These are phyloP conservation scores for Argentina silus DNA, from an alignment of 2,797 vertebrate species.

Conservation along the genomic window DNA sequence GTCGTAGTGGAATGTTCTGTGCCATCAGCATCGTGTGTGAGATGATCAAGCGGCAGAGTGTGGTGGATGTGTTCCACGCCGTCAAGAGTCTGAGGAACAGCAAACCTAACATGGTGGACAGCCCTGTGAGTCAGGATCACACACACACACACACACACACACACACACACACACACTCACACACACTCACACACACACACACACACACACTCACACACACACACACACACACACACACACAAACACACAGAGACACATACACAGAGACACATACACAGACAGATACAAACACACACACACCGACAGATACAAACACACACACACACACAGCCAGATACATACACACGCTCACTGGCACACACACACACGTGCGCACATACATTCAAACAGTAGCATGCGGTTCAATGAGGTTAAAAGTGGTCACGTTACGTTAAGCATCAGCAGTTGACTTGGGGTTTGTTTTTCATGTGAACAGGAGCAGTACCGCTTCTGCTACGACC, in stretches of 20 bases:
- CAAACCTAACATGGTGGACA: constrained; percentile 99
- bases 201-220: too few species aligned
- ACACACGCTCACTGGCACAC: not conserved
- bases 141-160: not conserved
- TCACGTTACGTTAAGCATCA: not conserved
- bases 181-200: too few species aligned
- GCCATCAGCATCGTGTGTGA: constrained; percentile 97
- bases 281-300: not conserved
- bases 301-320: not conserved
- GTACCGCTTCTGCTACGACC: constrained; percentile 97
- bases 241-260: too few species aligned
- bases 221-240: too few species aligned
- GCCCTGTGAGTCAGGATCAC: constrained; percentile 82
- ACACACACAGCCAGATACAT: not conserved
- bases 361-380: not conserved
- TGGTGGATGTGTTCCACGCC: constrained; percentile 96
- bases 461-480: constrained; percentile 83
- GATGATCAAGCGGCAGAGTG: constrained; percentile 98
- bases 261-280: too few species aligned
- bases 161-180: not conserved
- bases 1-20: constrained; percentile 95
- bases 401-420: not conserved
- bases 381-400: not conserved
- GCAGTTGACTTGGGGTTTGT: too few species aligned
- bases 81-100: constrained; percentile 98